Evolutionary conservation across 2,888 invertebrate genomes (phyloP).

Genomic region (Hoplodrina blanda): DNA sequence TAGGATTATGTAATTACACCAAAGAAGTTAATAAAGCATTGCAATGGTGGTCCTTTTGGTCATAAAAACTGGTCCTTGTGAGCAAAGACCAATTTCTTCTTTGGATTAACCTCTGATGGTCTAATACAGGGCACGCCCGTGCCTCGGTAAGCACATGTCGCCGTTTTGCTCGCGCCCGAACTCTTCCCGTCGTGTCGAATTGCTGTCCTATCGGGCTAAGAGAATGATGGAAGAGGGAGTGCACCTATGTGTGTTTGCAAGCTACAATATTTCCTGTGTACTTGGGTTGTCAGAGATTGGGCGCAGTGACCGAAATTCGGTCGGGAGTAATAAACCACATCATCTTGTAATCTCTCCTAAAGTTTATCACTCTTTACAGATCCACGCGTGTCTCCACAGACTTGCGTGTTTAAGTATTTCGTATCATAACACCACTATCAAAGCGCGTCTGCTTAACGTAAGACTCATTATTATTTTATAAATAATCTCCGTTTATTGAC

Average conservation of each 20-base stretch:
- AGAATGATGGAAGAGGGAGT: too few species aligned
- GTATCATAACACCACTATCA: slow-evolving; percentile 30
- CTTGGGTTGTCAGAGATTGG: too few species aligned
- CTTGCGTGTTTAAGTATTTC: slow-evolving; percentile 11
- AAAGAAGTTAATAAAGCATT: neutral
- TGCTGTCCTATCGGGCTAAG: too few species aligned
- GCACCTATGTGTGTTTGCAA: too few species aligned
- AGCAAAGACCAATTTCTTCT: neutral
- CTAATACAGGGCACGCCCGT: too few species aligned
- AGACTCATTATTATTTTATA: slow-evolving; percentile 55
- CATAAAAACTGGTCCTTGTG: neutral
- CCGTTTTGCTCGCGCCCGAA: too few species aligned
- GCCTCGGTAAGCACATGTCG: too few species aligned
- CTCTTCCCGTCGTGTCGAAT: too few species aligned
- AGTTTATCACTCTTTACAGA: neutral
- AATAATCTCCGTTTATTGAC: slow-evolving; percentile 41
- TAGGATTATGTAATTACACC: neutral
- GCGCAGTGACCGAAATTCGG: too few species aligned
- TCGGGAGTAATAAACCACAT: too few species aligned
- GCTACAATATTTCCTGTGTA: too few species aligned
- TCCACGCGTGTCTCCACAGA: neutral
- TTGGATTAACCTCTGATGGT: neutral
- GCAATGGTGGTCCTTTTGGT: neutral
- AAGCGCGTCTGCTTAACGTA: slow-evolving; percentile 8
- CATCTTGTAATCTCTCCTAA: neutral